Percentiles rank a stretch among this genome's conserved stretches.
Evolutionary conservation across 1,140 invertebrate species (phyloP).

Genomic region (Caerostris extrusa): DNA sequence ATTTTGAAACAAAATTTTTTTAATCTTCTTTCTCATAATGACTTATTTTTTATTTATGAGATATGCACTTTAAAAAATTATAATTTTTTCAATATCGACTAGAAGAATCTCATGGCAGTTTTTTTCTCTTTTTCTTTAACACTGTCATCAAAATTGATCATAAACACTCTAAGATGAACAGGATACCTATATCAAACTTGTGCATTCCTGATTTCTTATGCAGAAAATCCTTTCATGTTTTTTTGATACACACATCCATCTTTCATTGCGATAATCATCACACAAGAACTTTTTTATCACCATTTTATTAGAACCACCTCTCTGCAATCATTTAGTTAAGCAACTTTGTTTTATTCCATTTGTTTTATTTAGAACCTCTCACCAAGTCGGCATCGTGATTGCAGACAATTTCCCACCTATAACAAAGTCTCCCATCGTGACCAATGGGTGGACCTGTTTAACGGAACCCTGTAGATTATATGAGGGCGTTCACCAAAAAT

Average conservation of each 20-base stretch:
- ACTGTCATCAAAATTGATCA: neutral
- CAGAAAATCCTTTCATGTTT: neutral
- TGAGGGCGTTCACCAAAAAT: neutral
- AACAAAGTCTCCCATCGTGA: slow-evolving; percentile 11
- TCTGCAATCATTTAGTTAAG: neutral
- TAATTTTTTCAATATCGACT: no score
- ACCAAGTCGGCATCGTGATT: neutral
- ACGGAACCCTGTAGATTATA: neutral
- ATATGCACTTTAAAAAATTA: no score
- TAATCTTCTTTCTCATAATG: no score
- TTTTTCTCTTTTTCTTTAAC: neutral
- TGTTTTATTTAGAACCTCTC: neutral
- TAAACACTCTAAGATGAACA: neutral
- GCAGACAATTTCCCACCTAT: neutral
- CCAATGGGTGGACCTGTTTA: neutral
- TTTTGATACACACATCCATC: neutral
- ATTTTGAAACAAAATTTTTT: no score
- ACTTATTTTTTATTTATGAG: no score
- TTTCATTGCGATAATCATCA: neutral
- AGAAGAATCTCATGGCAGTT: no score
- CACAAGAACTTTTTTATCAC: neutral
- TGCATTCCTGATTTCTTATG: neutral
- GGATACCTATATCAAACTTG: neutral
- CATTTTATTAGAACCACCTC: neutral
- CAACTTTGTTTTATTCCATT: neutral